These are phyloP conservation scores for Trachelus tabidus DNA, from an alignment of 2,888 invertebrate species.

Conservation along the genomic window DNA sequence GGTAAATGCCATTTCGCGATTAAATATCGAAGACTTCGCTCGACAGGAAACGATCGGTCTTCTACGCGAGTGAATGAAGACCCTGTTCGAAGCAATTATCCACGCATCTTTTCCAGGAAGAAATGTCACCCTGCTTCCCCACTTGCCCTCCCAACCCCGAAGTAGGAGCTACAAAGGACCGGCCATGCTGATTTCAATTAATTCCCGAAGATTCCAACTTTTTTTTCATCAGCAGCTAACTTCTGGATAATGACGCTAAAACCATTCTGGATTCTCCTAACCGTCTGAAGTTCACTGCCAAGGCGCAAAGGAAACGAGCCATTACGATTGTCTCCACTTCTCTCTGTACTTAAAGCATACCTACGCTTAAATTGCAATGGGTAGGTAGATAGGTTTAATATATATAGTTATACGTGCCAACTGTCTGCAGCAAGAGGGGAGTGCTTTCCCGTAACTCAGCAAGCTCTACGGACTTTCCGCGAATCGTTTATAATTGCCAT, in stretches of 20 bases:
- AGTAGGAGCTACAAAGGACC: background rate
- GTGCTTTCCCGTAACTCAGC: background rate
- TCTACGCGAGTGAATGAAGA: background rate
- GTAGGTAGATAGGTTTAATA: background rate
- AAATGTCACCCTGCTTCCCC: background rate
- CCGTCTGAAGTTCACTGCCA: background rate
- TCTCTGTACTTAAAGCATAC: background rate
- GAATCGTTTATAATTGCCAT: slow-evolving; percentile 50
- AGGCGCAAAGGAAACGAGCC: slow-evolving; percentile 29
- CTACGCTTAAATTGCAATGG: background rate
- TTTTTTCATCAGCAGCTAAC: slow-evolving; percentile 24
- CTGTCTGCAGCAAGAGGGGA: background rate
- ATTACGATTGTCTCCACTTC: slow-evolving; percentile 31
- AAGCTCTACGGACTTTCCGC: background rate
- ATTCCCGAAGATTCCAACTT: slow-evolving; percentile 41
- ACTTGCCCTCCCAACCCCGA: no score
- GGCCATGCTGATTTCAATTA: slow-evolving; percentile 52
- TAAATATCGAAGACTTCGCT: background rate
- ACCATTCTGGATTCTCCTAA: background rate
- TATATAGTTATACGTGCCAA: background rate
- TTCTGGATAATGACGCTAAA: background rate
- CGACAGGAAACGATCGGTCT: background rate
- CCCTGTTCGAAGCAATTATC: background rate
- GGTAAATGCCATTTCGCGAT: background rate
- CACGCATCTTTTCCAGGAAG: slow-evolving; percentile 30